Evolutionary conservation across 2,113 vertebrate genomes (phyloP).

Genomic region (Elanus axillaris): DNA sequence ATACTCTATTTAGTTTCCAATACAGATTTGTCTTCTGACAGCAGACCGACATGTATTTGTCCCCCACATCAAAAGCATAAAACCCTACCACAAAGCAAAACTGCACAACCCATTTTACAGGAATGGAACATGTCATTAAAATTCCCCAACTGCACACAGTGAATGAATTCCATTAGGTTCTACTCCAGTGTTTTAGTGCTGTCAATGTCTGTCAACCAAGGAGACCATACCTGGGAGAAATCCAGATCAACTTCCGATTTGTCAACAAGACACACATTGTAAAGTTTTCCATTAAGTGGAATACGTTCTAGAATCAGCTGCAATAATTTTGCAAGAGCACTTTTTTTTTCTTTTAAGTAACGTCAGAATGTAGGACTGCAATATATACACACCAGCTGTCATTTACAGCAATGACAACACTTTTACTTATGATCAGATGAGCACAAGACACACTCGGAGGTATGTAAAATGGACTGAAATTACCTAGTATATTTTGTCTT

Average conservation of each 20-base stretch:
- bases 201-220: not conserved
- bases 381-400: not conserved
- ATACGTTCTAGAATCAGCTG: not conserved
- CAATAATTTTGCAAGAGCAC: not conserved
- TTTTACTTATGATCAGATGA: not conserved
- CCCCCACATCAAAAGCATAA: not conserved
- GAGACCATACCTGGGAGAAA: not conserved
- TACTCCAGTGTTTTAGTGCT: not conserved
- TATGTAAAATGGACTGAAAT: not conserved
- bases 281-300: not conserved
- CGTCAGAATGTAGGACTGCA: not conserved
- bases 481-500: not conserved
- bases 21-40: not conserved
- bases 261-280: not conserved
- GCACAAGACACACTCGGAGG: not conserved
- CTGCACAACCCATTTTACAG: not conserved
- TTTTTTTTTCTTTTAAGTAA: not conserved
- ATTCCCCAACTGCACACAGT: not conserved
- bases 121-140: not conserved
- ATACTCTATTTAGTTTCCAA: not conserved
- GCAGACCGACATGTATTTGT: not conserved
- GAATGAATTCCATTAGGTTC: not conserved
- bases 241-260: not conserved
- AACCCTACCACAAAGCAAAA: not conserved
- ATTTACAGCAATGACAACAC: not conserved